These are phyloP conservation scores for Pluvianellus socialis DNA, from an alignment of 2,113 vertebrate species.

Conservation along the genomic window DNA sequence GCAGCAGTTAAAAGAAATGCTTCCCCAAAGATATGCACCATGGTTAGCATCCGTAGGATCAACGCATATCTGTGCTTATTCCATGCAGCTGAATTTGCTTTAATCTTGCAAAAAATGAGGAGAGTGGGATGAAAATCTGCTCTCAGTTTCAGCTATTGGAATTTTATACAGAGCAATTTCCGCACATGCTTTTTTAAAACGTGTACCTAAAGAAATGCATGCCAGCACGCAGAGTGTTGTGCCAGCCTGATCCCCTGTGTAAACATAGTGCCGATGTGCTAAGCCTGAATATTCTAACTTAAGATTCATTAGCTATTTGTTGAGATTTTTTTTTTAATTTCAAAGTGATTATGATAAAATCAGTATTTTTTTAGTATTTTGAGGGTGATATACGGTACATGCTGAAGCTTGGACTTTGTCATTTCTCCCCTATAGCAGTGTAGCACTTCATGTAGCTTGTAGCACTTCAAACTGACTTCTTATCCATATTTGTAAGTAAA, in stretches of 20 bases:
- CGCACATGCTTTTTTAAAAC: neutral
- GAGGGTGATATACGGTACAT: neutral
- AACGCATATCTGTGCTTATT: neutral
- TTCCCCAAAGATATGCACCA: neutral
- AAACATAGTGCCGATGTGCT: neutral
- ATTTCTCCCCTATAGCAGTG: neutral
- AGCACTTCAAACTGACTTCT: neutral
- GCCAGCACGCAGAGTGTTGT: accelerated
- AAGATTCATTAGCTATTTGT: neutral
- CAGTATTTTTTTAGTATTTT: neutral
- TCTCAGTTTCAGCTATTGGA: neutral
- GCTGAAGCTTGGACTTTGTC: neutral
- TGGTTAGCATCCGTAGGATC: neutral
- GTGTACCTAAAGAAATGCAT: neutral
- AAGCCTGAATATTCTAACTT: neutral
- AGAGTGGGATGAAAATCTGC: neutral
- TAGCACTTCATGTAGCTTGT: no score
- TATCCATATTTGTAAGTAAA: neutral
- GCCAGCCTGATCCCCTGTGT: neutral
- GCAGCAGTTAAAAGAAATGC: neutral
- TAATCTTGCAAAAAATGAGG: neutral
- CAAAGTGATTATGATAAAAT: neutral
- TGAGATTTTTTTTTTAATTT: neutral
- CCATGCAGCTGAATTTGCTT: neutral
- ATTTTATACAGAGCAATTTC: neutral